A percentile compares a stretch with the other conserved stretches of the same genome.
These are phyloP conservation scores for Aurelia aurita DNA, from an alignment of 30 jellyfish, hydroid and myxozoan genomes.

Conservation along the genomic window DNA sequence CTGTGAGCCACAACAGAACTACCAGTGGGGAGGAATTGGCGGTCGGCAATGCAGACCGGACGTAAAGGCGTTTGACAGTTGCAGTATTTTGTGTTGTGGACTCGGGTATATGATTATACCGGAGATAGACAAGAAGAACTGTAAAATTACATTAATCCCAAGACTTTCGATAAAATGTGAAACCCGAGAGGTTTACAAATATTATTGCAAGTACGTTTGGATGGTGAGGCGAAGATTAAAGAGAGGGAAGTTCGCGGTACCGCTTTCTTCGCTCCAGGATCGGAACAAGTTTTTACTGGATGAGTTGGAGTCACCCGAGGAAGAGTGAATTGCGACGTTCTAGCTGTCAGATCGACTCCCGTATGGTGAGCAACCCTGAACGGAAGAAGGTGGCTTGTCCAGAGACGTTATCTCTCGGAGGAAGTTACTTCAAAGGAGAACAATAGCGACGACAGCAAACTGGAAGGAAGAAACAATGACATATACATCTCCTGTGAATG, in stretches of 20 bases:
- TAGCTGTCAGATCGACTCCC: too few species aligned
- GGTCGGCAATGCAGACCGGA: constrained; percentile 82
- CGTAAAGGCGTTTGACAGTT: constrained; percentile 66
- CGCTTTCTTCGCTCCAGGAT: constrained; percentile 26
- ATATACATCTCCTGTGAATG: too few species aligned
- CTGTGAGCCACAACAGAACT: constrained; percentile 62
- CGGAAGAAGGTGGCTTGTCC: too few species aligned
- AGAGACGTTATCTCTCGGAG: too few species aligned
- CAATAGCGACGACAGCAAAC: too few species aligned
- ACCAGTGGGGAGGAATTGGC: constrained; percentile 82
- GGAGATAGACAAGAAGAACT: constrained; percentile 59
- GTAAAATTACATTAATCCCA: constrained; percentile 38
- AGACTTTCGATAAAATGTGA: constrained; percentile 59
- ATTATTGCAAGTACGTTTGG: constrained; percentile 70
- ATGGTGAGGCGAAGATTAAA: constrained; percentile 69
- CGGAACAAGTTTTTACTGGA: constrained; percentile 21
- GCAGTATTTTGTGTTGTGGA: constrained; percentile 79
- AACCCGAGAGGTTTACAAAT: constrained; percentile 55
- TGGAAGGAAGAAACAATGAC: too few species aligned
- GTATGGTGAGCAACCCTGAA: too few species aligned
- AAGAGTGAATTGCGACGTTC: too few species aligned
- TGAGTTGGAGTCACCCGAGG: too few species aligned
- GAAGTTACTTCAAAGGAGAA: too few species aligned
- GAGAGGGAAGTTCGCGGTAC: constrained; percentile 51
- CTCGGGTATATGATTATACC: constrained; percentile 74